Evolutionary conservation across 2,888 invertebrate species (phyloP), one percentile per base, ranked within the genome.

Genomic region (Amiota minor): DNA sequence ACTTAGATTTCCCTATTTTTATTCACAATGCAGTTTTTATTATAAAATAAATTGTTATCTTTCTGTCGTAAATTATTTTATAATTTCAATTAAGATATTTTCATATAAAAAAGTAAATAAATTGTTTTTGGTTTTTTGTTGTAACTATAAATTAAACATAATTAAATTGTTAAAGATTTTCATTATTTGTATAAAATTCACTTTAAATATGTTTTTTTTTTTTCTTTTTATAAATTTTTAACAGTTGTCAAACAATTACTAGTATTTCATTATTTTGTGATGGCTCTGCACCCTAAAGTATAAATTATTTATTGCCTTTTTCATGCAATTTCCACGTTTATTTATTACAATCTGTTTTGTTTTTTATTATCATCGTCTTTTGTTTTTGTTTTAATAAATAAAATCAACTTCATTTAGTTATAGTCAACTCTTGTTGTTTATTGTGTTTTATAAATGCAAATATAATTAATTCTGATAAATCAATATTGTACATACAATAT

Each of bases 401-500:
- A 53, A 53, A 53, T 9, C 35, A 35, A 35, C 53, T 14, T 53
- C 14, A 14, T 59, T 59, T 59, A 59, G 18, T 16, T 56, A 10
- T 20, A 16, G 11, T 11, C 59, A 18, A 20, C 12, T 11, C 59
- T 59, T 59, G 12, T 35, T 20, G 18, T 59, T 59, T 20, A 20
- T 20, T 20, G 59, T 35, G 35, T 59, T 59, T 59, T 59, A 59
- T 16, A 18, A 59, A 20, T 59, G 59, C 59, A 59, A 59, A 59
- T 59, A 20, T 11, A 59, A 59, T 59, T 59, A 59, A 59, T 59
- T 59, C 20, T 10, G 4, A 6, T 35, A 35, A 35, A 35, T 35
- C 6, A 3, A 35, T 35, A 35, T n/a, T n/a, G n/a, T n/a, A n/a
- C n/a, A n/a, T n/a, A n/a, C n/a, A n/a, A n/a, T n/a, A n/a, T n/a